Evolutionary conservation across 2,113 vertebrate species (phyloP).

Genomic region (Scolopax mira): DNA sequence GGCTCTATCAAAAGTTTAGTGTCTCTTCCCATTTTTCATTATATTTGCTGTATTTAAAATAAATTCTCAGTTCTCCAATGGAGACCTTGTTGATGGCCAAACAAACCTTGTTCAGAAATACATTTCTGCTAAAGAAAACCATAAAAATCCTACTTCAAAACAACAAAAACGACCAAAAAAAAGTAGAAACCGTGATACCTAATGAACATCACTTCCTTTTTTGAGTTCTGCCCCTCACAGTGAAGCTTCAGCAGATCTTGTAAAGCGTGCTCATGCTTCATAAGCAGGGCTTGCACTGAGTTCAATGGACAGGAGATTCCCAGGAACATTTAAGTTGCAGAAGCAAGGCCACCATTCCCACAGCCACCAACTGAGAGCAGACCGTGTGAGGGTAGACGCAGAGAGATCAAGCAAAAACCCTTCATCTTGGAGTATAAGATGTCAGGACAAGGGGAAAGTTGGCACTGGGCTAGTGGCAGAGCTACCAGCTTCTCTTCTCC

Average conservation of each 20-base stretch:
- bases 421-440: background rate
- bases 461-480: background rate
- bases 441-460: background rate
- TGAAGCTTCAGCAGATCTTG: background rate
- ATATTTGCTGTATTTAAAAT: background rate
- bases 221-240: background rate
- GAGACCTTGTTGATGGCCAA: background rate
- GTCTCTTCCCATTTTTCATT: background rate
- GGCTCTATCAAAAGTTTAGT: background rate
- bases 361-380: background rate
- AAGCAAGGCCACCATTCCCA: background rate
- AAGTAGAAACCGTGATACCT: background rate
- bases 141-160: background rate
- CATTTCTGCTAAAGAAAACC: background rate
- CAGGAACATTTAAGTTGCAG: background rate
- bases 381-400: background rate
- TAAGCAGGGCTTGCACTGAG: background rate
- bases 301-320: background rate
- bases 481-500: background rate
- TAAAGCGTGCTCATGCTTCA: background rate
- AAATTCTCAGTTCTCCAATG: background rate
- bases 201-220: background rate
- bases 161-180: background rate
- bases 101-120: background rate
- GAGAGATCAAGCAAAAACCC: background rate